Conservation (phyloP, 2,113 vertebrate genomes). For the Lepus timidus region DNA sequence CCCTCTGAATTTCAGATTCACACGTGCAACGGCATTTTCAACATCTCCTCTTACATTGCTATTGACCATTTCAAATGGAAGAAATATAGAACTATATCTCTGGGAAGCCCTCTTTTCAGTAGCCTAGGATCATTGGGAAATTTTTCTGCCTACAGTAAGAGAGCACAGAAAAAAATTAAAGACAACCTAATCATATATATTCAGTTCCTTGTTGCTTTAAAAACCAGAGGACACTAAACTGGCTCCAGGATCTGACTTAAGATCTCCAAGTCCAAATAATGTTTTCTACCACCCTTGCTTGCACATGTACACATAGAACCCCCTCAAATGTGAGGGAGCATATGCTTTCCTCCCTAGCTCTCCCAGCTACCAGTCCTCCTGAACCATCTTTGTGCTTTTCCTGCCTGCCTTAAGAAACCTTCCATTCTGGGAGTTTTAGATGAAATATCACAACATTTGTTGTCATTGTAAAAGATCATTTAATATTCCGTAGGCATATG, state of each 20-base stretch:
- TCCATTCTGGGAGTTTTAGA: slow-evolving; percentile 77
- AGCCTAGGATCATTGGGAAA: background rate
- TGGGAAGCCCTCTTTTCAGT: background rate
- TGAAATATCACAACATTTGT: slow-evolving; percentile 83
- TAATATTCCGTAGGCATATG: slow-evolving; percentile 87
- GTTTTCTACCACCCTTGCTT: slow-evolving; percentile 23
- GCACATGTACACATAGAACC: background rate
- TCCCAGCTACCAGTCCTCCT: slow-evolving; percentile 64
- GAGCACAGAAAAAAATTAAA: background rate
- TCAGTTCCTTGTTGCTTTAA: slow-evolving; percentile 27
- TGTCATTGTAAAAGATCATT: slow-evolving; percentile 87
- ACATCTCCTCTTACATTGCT: slow-evolving; percentile 22
- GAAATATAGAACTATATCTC: background rate
- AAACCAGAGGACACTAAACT: slow-evolving; percentile 17
- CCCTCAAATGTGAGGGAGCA: slow-evolving; percentile 61
- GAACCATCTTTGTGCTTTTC: slow-evolving; percentile 69
- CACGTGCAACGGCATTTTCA: background rate
- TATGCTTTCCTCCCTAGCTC: slow-evolving; percentile 69
- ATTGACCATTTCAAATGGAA: slow-evolving; percentile 9
- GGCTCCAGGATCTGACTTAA: slow-evolving; percentile 25
- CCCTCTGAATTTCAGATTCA: background rate
- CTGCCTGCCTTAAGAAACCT: slow-evolving; percentile 73
- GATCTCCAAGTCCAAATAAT: slow-evolving; percentile 36
- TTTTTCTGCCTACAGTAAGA: background rate
- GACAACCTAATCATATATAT: background rate